Evolutionary conservation across 23 tunicate species (phyloP).

Genomic region (Aplidium turbinatum): DNA sequence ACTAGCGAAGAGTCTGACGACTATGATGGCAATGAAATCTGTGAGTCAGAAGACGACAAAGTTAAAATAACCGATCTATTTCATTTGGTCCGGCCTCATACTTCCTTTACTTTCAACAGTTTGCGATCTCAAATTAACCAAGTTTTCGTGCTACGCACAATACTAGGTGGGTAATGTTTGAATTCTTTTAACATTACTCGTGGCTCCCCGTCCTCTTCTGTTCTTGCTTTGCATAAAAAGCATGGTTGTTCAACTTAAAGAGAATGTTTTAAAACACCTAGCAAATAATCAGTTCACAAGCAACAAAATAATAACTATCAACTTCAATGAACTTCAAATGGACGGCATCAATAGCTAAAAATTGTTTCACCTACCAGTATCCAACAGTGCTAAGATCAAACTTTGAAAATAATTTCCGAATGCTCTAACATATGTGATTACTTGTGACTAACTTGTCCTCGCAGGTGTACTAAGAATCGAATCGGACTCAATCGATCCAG

Average conservation of each 20-base stretch:
- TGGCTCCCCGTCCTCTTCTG: background rate
- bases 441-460: too few species aligned
- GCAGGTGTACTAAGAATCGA: too few species aligned
- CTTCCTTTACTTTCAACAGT: constrained; percentile 59
- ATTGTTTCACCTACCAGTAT: too few species aligned
- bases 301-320: too few species aligned
- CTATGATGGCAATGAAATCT: too few species aligned
- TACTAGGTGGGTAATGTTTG: constrained; percentile 48
- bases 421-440: too few species aligned
- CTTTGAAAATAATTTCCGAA: too few species aligned
- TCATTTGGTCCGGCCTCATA: constrained; percentile 75
- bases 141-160: constrained; percentile 88
- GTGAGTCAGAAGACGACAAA: constrained; percentile 5
- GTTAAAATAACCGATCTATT: constrained; percentile 62
- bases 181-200: background rate
- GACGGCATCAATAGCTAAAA: too few species aligned
- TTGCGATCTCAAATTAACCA: constrained; percentile 89
- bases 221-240: background rate
- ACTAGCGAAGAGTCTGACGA: too few species aligned
- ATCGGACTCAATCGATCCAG: too few species aligned
- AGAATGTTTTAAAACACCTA: background rate
- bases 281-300: background rate
- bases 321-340: too few species aligned
- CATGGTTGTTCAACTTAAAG: background rate
- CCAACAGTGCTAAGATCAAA: too few species aligned